Conservation (phyloP, 1,140 invertebrate species). For the Matsumurasca onukii region DNA sequence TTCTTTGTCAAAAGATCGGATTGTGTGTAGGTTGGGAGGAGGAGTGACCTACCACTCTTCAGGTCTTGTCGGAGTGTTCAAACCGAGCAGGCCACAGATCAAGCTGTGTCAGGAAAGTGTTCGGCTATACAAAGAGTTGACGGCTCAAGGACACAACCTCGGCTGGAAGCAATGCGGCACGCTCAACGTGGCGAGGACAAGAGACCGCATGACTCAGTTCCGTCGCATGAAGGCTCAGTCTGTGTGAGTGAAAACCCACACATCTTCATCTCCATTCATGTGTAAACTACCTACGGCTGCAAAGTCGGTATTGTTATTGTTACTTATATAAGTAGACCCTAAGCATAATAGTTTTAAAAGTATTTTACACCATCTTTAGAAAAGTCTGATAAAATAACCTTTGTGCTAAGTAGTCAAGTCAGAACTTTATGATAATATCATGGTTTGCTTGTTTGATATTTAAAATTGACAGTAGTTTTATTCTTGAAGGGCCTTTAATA, state of each 20-base stretch:
- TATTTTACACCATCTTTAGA: no score
- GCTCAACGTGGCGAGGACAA: slow-evolving; percentile 79
- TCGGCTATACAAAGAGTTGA: slow-evolving; percentile 78
- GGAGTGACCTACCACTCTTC: slow-evolving; percentile 85
- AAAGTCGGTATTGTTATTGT: no score
- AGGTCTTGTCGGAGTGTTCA: slow-evolving; percentile 82
- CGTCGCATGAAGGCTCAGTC: slow-evolving; percentile 84
- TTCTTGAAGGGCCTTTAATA: slow-evolving; percentile 64
- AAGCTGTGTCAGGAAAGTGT: slow-evolving; percentile 82
- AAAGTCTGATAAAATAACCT: no score
- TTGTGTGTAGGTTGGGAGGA: slow-evolving; percentile 70
- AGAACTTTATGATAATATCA: not conserved
- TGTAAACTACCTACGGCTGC: not conserved
- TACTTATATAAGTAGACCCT: not conserved
- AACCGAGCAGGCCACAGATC: slow-evolving; percentile 76
- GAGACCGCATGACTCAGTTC: slow-evolving; percentile 84
- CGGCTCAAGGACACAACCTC: slow-evolving; percentile 71
- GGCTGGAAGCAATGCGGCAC: slow-evolving; percentile 93
- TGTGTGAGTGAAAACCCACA: slow-evolving; percentile 59
- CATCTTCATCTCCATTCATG: not conserved
- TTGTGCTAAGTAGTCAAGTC: no score
- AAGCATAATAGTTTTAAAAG: no score
- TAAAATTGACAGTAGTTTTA: slow-evolving; percentile 24
- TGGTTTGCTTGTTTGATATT: not conserved
- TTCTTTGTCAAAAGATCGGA: no score